Evolutionary conservation across 2,888 invertebrate species (phyloP), one percentile per base, ranked within the genome.

Genomic region (Matsumyia berberina): DNA sequence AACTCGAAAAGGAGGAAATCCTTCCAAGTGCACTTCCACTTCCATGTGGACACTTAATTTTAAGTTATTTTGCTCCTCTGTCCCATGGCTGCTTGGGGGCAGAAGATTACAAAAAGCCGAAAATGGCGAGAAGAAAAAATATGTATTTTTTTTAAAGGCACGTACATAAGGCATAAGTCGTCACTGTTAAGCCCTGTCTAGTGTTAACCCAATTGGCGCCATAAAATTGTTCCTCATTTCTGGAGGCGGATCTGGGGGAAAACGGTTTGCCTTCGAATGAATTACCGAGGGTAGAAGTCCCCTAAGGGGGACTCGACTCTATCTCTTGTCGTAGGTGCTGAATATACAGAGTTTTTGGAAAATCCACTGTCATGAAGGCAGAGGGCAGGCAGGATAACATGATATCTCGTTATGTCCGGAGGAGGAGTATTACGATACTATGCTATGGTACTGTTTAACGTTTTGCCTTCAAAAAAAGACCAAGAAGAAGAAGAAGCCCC

Each of bases 101-200:
- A 33, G 15, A 9, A 60, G 53, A 73, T 72, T 33, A 77, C 72
- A 73, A 55, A 73, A 70, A 33, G 31, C 60, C 37, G 24, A 69
- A 69, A 62, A 74, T 62, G 58, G 33, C 39, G 9, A 19, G 29
- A 53, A 37, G 24, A 24, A 44, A 39, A 31, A 53, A 53, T 39
- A 55, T 39, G 1, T 24, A 3, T 24, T 24, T 24, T 24, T 24
- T 78, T 70, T 73, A 44, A 31, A 79, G 57, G 37, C 83, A 83
- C 83, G 78, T 83, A 64, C 73, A 73, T 51, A 78, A 57, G 62
- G 49, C 67, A 73, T 83, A 83, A 83, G 73, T 83, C 78, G 72
- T 78, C 78, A 42, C 62, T 62, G 55, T 33, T 81, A 62, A 51
- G 76, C 31, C 31, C 55, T 58, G 37, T 60, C 46, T 55, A 49